Conservation (phyloP, 2,888 invertebrate species). For the Lutraria lutraria region DNA sequence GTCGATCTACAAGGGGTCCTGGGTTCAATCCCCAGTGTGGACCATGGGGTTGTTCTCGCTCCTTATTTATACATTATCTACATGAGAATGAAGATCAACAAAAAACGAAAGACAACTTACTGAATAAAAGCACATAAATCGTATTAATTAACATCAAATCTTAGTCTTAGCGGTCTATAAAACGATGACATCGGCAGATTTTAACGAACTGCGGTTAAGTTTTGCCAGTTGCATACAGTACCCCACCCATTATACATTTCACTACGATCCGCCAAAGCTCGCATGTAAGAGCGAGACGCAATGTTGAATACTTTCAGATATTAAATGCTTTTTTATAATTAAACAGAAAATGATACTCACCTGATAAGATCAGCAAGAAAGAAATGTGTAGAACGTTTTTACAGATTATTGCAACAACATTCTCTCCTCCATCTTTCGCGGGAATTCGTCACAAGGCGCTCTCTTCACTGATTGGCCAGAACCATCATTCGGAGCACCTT, state of each 20-base stretch:
- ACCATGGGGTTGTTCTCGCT: too few relatives aligned
- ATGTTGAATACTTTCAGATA: neutral
- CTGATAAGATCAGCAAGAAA: neutral
- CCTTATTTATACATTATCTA: too few relatives aligned
- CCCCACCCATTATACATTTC: constrained; percentile 3
- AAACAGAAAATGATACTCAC: neutral
- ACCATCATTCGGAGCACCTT: neutral
- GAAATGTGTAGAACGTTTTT: neutral
- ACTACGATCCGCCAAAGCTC: neutral
- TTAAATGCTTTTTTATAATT: neutral
- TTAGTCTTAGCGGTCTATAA: neutral
- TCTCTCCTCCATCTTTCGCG: constrained; percentile 46
- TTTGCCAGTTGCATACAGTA: neutral
- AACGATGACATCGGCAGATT: neutral
- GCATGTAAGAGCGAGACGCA: neutral
- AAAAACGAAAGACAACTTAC: neutral
- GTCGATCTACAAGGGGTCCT: too few relatives aligned
- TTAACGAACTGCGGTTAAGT: neutral
- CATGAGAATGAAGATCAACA: neutral
- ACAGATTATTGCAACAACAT: neutral
- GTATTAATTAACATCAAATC: neutral
- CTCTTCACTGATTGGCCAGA: constrained; percentile 36
- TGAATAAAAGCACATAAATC: neutral
- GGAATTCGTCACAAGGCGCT: constrained; percentile 64
- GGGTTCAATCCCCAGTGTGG: too few relatives aligned